phyloP scores from a whole-genome alignment of 2,113 vertebrate genomes.

The Lophius piscatorius region DNA sequence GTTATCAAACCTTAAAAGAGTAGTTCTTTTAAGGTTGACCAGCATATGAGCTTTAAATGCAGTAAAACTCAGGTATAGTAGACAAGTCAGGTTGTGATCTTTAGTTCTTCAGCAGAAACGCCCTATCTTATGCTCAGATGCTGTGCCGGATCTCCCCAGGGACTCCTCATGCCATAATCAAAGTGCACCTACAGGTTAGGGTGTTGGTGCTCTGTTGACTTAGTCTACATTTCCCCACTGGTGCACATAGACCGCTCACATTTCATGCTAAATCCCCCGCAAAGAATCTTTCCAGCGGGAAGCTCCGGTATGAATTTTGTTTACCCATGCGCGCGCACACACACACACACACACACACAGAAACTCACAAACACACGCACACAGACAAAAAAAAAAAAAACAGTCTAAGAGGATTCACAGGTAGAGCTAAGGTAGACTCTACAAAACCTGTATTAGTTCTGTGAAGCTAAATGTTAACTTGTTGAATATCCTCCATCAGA shows the following conservation, averaged over 20 bases:
- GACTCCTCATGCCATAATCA: conserved; percentile 37
- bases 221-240: conserved; percentile 53
- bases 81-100: conserved; percentile 13
- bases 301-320: conserved; percentile 53
- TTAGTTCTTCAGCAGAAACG: conserved; percentile 1
- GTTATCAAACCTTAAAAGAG: too few species aligned
- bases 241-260: conserved; percentile 53
- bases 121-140: conserved; percentile 33
- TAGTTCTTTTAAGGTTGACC: too few species aligned
- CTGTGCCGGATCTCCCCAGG: conserved; percentile 33
- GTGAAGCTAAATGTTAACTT: conserved; percentile 33
- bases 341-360: neutral
- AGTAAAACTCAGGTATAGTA: conserved; percentile 1
- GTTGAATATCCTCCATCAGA: conserved; percentile 23
- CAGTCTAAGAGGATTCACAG: conserved; percentile 18
- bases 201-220: conserved; percentile 67
- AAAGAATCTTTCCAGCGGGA: conserved; percentile 62
- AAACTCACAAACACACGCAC: neutral
- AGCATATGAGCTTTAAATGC: conserved; percentile 3
- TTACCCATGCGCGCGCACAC: conserved; percentile 3
- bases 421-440: conserved; percentile 20
- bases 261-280: conserved; percentile 52
- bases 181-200: conserved; percentile 51
- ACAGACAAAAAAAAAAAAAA: conserved; percentile 9
- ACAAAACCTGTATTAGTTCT: conserved; percentile 25